Base-by-base conservation (phyloP, 2,888 invertebrate genomes). In the Hemithea aestivaria region DNA sequence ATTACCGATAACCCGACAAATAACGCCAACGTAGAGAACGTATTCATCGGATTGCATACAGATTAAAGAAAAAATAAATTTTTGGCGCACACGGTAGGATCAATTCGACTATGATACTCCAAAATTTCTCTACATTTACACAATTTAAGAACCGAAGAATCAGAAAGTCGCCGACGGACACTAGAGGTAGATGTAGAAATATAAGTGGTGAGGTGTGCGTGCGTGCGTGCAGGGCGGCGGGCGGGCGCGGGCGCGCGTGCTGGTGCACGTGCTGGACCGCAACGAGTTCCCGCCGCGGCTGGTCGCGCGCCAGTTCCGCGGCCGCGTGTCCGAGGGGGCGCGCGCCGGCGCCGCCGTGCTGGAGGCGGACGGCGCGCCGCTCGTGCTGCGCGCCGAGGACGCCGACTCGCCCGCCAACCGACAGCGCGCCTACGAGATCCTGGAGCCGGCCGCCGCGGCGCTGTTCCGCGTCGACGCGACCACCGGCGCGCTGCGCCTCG, bases 321-420 rank as follows among this genome's bases (percentile, higher is more conserved):
- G 95, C n/a, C 88, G 88, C 58, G 91, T 95, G 44, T 91, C 92
- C 30, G 96, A 96, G 80, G 90, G 93, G 10, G 93, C 94, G 91
- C 12, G 92, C 2, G 87, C 89, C 40, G 93, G 92, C 45, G 93
- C 94, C 28, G 35, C 43, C 34, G 57, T 44, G 61, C 53, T 25
- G 48, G 2, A 33, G 46, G 36, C 35, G 26, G 28, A 35, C 46
- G 32, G 64, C 45, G 58, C 58, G 52, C 97, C 97, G 24, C 88
- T 98, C 35, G 96, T 97, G 35, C 91, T 98, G 40, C 91, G 90
- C 57, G 95, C 96, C 0, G 87, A 87, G 39, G 98, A 99, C 79
- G 90, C 87, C 1, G 99, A 99, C 85, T 93, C 94, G 24, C 93
- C 96, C 62, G 89, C 93, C 30, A 95, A 98, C 83, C 93, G 94